Base-by-base conservation (phyloP, 2,888 invertebrate species). In the Plebejus argus region DNA sequence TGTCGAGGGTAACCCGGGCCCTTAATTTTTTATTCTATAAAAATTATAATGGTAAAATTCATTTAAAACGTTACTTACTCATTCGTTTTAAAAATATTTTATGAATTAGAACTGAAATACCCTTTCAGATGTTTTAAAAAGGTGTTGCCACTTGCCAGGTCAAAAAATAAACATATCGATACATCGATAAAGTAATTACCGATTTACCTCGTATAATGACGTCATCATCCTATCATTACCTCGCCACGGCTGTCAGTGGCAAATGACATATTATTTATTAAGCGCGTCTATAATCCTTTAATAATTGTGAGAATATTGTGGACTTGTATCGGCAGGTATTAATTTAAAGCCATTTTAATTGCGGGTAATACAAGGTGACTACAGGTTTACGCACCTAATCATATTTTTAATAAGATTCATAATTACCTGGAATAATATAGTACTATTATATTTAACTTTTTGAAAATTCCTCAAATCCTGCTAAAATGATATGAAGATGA, bases 241-340 rank as follows among this genome's bases (percentile, higher is more conserved):
- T 33, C 28, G 66, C 71, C 39, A 71, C 71, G 35, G 71, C 28
- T 66, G 39, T 39, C 71, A 71, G 71, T 71, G 39, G 20, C 71
- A 39, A 71, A 71, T 71, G 71, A 71, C 71, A 71, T 39, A 71
- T 71, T 71, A 71, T 71, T 71, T 71, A 71, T 71, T 71, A 71
- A 39, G 39, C 39, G 66, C 66, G 66, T 66, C 66, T 39, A 71
- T 71, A 71, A 71, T 71, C 71, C 71, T 71, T 66, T 66, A 66
- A 66, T 66, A 66, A 66, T 66, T 39, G 71, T 71, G 71, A 71
- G 71, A 71, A 71, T 71, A 71, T 71, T 35, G 39, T 39, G 6
- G 10, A 39, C 39, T 12, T 39, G 33, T 33, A 20, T 39, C 35
- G 0, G 23, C 20, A 71, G 71, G 71, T 39, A 71, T 39, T 39